Percentiles rank a stretch among this genome's conserved stretches.
These are phyloP conservation scores for Pheucticus melanocephalus DNA, from an alignment of 2,113 vertebrate species.

Conservation along the genomic window DNA sequence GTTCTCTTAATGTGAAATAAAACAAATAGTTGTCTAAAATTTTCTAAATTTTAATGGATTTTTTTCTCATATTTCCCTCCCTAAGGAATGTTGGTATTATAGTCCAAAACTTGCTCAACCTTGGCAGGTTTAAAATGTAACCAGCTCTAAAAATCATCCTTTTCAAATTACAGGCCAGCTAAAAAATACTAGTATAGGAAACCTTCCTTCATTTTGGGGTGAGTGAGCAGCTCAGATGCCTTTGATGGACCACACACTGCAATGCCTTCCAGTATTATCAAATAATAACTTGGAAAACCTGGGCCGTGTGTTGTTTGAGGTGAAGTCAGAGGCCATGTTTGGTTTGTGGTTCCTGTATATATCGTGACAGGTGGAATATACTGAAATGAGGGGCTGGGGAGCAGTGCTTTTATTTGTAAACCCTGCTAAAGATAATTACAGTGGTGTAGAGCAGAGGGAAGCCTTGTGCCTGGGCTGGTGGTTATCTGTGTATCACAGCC, in stretches of 20 bases:
- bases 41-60: neutral
- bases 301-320: constrained; percentile 16
- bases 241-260: constrained; percentile 40
- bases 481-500: neutral
- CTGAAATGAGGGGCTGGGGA: neutral
- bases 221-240: neutral
- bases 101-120: neutral
- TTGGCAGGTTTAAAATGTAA: neutral
- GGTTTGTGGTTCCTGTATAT: neutral
- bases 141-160: constrained; percentile 21
- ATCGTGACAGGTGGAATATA: neutral
- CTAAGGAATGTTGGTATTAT: neutral
- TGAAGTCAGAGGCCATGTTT: constrained; percentile 4
- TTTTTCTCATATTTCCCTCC: neutral
- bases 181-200: neutral
- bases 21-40: neutral
- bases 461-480: neutral
- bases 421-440: neutral
- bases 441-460: neutral
- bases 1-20: neutral
- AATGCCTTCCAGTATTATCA: constrained; percentile 23
- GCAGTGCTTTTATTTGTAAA: neutral
- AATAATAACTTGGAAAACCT: neutral
- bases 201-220: neutral
- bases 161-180: constrained; percentile 1